Evolutionary conservation across 1,140 invertebrate genomes (phyloP).

Genomic region (Gerris buenoi): DNA sequence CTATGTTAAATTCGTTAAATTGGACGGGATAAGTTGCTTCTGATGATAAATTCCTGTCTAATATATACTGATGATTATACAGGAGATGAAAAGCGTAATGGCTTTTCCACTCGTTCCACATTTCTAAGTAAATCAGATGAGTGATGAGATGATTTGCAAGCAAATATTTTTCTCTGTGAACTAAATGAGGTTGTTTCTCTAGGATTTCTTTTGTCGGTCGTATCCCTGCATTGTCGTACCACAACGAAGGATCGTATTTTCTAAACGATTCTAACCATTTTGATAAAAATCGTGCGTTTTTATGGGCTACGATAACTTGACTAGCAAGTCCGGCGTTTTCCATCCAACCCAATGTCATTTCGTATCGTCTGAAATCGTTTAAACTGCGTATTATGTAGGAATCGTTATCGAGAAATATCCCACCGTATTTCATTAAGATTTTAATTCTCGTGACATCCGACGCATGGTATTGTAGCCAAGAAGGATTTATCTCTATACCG

Average conservation of each 20-base stretch:
- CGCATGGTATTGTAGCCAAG: slow-evolving; percentile 12
- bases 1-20: background rate
- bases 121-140: background rate
- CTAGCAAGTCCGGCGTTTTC: background rate
- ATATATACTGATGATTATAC: background rate
- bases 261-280: slow-evolving; percentile 26
- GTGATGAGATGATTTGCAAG: slow-evolving; percentile 9
- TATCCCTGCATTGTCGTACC: slow-evolving; percentile 28
- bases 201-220: slow-evolving; percentile 22
- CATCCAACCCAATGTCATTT: slow-evolving; percentile 30
- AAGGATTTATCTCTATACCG: slow-evolving; percentile 16
- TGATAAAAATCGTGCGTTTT: slow-evolving; percentile 25
- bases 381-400: slow-evolving; percentile 14
- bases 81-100: background rate
- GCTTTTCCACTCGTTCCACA: background rate
- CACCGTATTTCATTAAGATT: slow-evolving; percentile 17
- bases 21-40: background rate
- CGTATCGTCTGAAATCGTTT: slow-evolving; percentile 23
- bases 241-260: slow-evolving; percentile 20
- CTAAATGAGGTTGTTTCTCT: slow-evolving; percentile 19
- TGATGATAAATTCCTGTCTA: background rate
- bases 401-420: slow-evolving; percentile 21
- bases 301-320: slow-evolving; percentile 25
- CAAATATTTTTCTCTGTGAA: slow-evolving; percentile 23
- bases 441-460: slow-evolving; percentile 15